phyloP scores from a whole-genome alignment of 2,888 invertebrate genomes.

The Chrysolina haemoptera region DNA sequence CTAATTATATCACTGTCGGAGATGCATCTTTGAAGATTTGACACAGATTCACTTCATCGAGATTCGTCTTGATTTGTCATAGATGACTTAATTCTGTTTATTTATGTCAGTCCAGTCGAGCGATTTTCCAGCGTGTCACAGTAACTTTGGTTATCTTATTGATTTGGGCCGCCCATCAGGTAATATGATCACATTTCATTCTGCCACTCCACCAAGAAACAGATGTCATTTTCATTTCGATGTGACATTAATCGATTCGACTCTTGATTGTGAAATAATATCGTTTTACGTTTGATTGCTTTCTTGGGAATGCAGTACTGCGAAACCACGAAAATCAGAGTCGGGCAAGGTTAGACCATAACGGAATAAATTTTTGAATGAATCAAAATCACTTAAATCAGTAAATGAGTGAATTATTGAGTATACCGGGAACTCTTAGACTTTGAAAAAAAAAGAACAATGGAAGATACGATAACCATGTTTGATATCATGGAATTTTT shows the following conservation, averaged over 20 bases:
- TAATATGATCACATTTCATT: constrained; percentile 38
- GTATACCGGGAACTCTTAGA: too few relatives aligned
- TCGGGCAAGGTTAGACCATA: background rate
- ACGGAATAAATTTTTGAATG: background rate
- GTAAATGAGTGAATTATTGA: too few relatives aligned
- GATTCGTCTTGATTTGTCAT: constrained; percentile 51
- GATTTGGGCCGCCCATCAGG: constrained; percentile 51
- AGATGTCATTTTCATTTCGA: constrained; percentile 44
- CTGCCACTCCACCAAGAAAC: constrained; percentile 39
- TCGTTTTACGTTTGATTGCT: constrained; percentile 37
- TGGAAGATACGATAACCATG: too few relatives aligned
- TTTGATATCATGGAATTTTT: too few relatives aligned
- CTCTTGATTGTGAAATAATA: constrained; percentile 41
- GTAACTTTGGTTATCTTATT: constrained; percentile 47
- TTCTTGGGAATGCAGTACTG: constrained; percentile 1
- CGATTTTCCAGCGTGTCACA: constrained; percentile 48
- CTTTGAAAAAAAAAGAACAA: too few relatives aligned
- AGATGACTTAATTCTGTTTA: constrained; percentile 49
- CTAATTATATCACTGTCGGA: background rate
- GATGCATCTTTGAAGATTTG: background rate
- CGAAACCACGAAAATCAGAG: background rate
- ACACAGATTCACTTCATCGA: background rate
- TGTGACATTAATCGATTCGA: constrained; percentile 45
- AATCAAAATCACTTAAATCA: background rate
- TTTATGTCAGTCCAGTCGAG: constrained; percentile 51